These are phyloP conservation scores for Megalonaias nervosa DNA, from an alignment of 1,140 invertebrate genomes.

Conservation along the genomic window DNA sequence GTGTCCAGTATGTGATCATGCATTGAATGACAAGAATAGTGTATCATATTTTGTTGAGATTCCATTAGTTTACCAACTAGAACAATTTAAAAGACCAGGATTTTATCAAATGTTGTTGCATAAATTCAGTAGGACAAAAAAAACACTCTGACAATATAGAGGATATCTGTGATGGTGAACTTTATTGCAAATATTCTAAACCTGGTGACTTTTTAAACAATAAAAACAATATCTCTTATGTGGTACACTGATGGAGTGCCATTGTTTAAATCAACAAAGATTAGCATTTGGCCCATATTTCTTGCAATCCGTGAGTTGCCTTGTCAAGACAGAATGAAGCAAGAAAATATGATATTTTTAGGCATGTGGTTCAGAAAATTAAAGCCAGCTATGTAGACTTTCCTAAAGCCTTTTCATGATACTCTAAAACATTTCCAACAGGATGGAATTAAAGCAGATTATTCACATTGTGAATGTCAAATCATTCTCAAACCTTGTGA, in stretches of 20 bases:
- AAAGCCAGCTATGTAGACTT: slow-evolving; percentile 17
- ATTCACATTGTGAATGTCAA: slow-evolving; percentile 1
- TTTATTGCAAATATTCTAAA: slow-evolving; percentile 11
- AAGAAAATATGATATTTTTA: slow-evolving; percentile 10
- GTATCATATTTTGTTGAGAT: slow-evolving; percentile 18
- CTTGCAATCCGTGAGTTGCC: slow-evolving; percentile 22
- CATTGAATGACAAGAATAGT: slow-evolving; percentile 7
- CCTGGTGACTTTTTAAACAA: slow-evolving; percentile 11
- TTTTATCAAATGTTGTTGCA: slow-evolving; percentile 18
- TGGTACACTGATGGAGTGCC: slow-evolving; percentile 30
- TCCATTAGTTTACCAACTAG: slow-evolving; percentile 16
- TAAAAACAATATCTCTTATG: slow-evolving; percentile 18
- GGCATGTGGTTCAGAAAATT: slow-evolving; percentile 12
- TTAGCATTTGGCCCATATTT: slow-evolving; percentile 26
- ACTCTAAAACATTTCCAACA: slow-evolving; percentile 8
- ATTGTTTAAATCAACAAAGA: slow-evolving; percentile 28
- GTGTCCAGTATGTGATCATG: background rate
- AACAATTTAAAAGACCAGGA: slow-evolving; percentile 4
- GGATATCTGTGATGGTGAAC: slow-evolving; percentile 23
- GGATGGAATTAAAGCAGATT: slow-evolving; percentile 7
- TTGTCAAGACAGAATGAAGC: background rate
- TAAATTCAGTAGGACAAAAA: background rate
- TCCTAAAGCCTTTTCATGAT: slow-evolving; percentile 30
- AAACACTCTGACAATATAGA: slow-evolving; percentile 2
- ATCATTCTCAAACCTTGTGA: no score